Percentiles rank a stretch among this genome's conserved stretches.
Conservation (phyloP, 2,797 vertebrate genomes). For the Helicolenus hilgendorfi region DNA sequence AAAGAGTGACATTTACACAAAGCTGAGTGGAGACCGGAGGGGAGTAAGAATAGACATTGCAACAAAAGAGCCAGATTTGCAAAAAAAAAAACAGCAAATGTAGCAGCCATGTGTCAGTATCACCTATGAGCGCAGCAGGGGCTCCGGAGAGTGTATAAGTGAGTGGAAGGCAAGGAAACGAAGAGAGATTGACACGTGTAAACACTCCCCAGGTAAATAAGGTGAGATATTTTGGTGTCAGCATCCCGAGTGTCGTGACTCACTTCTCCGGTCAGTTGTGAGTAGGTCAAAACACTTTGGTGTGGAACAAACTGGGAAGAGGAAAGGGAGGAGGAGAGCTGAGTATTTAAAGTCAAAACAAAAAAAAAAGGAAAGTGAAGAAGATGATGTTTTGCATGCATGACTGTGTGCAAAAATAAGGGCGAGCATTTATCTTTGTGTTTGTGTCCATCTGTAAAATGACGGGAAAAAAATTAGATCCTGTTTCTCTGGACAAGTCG, state of each 20-base stretch:
- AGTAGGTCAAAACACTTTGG: constrained; percentile 65
- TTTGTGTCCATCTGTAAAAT: constrained; percentile 51
- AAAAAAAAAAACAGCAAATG: constrained; percentile 60
- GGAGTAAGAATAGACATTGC: constrained; percentile 73
- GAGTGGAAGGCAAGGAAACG: constrained; percentile 61
- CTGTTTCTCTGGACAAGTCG: constrained; percentile 62
- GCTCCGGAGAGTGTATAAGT: constrained; percentile 46
- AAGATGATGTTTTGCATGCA: constrained; percentile 7
- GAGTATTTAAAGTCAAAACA: constrained; percentile 50
- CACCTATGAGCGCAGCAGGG: constrained; percentile 77
- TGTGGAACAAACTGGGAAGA: constrained; percentile 43
- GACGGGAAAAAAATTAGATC: constrained; percentile 27
- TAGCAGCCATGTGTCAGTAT: constrained; percentile 73
- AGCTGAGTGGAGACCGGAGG: constrained; percentile 77
- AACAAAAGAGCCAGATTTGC: constrained; percentile 77
- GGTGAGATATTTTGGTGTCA: constrained; percentile 77
- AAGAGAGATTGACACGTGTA: constrained; percentile 55
- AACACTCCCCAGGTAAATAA: constrained; percentile 74
- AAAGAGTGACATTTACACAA: constrained; percentile 84
- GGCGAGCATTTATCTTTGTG: constrained; percentile 24
- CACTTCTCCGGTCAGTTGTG: constrained; percentile 55
- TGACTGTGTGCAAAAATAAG: neutral
- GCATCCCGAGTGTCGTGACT: constrained; percentile 63
- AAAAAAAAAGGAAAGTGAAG: constrained; percentile 33
- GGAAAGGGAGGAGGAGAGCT: constrained; percentile 11